Base-by-base conservation (phyloP, 2,113 vertebrate genomes). In the Rhinichthys klamathensis region DNA sequence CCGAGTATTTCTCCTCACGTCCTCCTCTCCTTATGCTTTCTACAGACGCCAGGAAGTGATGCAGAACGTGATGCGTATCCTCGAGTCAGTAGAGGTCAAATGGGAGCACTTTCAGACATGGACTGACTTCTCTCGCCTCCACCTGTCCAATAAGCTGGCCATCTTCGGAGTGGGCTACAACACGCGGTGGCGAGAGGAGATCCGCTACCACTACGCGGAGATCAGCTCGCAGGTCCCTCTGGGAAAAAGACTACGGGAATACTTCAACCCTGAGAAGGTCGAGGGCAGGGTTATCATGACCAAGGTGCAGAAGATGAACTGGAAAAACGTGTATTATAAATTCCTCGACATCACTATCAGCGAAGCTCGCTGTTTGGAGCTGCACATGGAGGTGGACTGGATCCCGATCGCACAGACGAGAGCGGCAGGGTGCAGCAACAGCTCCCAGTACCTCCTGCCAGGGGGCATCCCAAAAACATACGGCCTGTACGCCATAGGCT, bases 291-390 rank as follows among this genome's bases (percentile, higher is more conserved):
- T 98, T 21, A 95, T 99, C 83, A 98, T 98, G 97, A 98, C 97
- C 89, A 94, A 97, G 75, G 97, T 99, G 25, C 98, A 99, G 92
- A 99, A 99, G 92, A 99, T 99, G 98, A 99, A 99, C 95, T 99
- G 98, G 98, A 99, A 99, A 76, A 98, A 98, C 0, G 98, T 99
- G 32, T 99, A 99, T 91, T 99, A 99, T 90, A 99, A 99, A 83
- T 98, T 97, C 85, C 88, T 99, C 86, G 98, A 99, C 94, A 99
- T 99, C 85, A 99, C 98, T 12, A 99, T 99, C 86, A 99, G 98
- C 0, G 98, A 99, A 91, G 98, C 98, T 0, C 92, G 97, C 1
- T 99, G 98, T 91, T 91, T 99, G 35, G 98, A 99, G 93, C 95
- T 99, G 30, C 97, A 99, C 95, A 97, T 99, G 97, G 97, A 98